Percentiles rank a stretch among this genome's conserved stretches.
Conservation (phyloP, 2,888 invertebrate genomes). For the Tethea ocularis region DNA sequence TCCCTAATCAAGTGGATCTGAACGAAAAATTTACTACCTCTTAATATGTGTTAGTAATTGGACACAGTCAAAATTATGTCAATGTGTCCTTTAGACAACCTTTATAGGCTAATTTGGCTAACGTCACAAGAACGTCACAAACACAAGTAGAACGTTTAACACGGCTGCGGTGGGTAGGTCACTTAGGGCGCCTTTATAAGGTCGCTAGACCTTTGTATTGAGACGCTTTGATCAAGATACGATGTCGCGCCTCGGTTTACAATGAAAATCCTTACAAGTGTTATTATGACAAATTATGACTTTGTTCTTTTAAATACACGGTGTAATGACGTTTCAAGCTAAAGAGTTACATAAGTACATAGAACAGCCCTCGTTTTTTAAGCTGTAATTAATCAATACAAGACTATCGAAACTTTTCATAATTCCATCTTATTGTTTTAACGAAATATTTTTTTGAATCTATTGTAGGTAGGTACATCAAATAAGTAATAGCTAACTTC, state of each 20-base stretch:
- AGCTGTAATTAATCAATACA: no score
- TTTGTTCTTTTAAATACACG: background rate
- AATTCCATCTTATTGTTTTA: no score
- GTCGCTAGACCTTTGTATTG: slow-evolving; percentile 4
- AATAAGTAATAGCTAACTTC: no score
- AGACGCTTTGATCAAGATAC: slow-evolving; percentile 8
- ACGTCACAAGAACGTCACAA: background rate
- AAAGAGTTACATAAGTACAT: no score
- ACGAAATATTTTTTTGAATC: no score
- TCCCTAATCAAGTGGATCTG: no score
- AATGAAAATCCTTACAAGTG: slow-evolving; percentile 2
- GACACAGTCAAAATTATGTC: background rate
- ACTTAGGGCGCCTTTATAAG: background rate
- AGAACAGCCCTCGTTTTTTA: no score
- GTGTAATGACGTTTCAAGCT: no score
- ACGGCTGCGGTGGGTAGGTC: background rate
- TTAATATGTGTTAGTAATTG: no score
- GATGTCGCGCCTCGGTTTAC: background rate
- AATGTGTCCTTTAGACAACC: slow-evolving; percentile 30
- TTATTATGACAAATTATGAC: background rate
- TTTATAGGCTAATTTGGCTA: slow-evolving; percentile 20
- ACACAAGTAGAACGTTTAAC: background rate
- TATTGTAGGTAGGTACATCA: no score
- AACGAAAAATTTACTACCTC: no score
- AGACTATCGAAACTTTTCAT: no score